Evolutionary conservation across 1,140 invertebrate genomes (phyloP).

Genomic region (Agrilus planipennis): DNA sequence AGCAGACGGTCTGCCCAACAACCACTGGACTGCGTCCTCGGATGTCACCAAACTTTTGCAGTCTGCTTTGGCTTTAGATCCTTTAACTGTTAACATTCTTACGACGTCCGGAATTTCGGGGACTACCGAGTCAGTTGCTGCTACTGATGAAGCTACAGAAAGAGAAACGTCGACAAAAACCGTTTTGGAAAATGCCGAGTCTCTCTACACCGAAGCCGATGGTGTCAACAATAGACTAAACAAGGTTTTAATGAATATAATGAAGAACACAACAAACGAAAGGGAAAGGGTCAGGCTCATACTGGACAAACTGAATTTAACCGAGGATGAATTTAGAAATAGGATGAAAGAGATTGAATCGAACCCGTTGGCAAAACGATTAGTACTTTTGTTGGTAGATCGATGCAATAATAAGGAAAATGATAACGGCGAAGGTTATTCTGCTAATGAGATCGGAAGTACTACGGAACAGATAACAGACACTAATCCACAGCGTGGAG

Average conservation of each 20-base stretch:
- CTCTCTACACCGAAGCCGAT: conserved; percentile 15
- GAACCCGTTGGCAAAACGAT: conserved; percentile 58
- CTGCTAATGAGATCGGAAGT: conserved; percentile 9
- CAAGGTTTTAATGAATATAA: conserved; percentile 27
- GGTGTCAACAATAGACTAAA: conserved; percentile 25
- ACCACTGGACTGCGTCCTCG: conserved; percentile 43
- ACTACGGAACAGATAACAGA: neutral
- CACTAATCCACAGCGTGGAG: too few relatives aligned
- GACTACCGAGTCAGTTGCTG: conserved; percentile 4
- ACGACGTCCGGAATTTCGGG: conserved; percentile 31
- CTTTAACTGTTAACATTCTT: conserved; percentile 56
- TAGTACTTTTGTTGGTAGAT: conserved; percentile 62
- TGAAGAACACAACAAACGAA: conserved; percentile 19
- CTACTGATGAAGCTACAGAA: conserved; percentile 5
- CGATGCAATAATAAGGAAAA: conserved; percentile 38
- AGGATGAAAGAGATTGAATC: conserved; percentile 69
- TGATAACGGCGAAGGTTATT: too few relatives aligned
- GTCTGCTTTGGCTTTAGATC: conserved; percentile 53
- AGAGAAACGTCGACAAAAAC: conserved; percentile 2
- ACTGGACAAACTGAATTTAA: conserved; percentile 60
- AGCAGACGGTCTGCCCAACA: conserved; percentile 16
- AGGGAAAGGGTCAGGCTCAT: conserved; percentile 39
- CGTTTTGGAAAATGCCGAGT: conserved; percentile 7
- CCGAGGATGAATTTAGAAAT: conserved; percentile 56
- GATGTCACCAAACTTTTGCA: conserved; percentile 47